A percentile compares a stretch with the other conserved stretches of the same genome.
phyloP scores from a whole-genome alignment of 2,797 vertebrate genomes.

The Poecilia wingei region DNA sequence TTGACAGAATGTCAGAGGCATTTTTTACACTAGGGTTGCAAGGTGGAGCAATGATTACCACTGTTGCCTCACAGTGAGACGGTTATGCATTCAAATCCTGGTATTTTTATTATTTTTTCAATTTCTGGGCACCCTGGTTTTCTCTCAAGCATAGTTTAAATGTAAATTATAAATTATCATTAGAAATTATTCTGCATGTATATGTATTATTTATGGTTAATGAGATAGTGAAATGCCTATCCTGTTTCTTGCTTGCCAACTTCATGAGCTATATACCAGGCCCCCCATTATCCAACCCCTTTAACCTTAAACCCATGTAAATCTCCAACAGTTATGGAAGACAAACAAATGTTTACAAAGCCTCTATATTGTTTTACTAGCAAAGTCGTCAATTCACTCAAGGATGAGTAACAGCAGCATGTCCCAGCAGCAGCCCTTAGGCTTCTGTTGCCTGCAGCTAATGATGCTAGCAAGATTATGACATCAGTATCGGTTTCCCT shows the following conservation, averaged over 20 bases:
- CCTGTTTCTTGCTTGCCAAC: neutral
- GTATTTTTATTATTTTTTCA: neutral
- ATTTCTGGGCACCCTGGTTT: neutral
- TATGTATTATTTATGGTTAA: neutral
- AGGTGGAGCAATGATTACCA: neutral
- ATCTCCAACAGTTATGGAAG: neutral
- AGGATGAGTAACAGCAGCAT: neutral
- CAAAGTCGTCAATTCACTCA: neutral
- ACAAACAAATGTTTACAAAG: neutral
- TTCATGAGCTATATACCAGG: neutral
- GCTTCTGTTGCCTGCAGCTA: slow-evolving; percentile 24
- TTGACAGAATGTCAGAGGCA: neutral
- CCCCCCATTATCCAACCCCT: neutral
- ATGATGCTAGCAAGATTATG: slow-evolving; percentile 17
- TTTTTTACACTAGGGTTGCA: neutral
- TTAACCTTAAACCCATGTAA: neutral
- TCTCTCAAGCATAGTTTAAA: neutral
- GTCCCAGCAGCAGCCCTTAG: neutral
- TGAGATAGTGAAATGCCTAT: neutral
- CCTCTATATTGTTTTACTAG: slow-evolving; percentile 1
- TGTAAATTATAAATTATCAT: neutral
- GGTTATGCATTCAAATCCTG: neutral
- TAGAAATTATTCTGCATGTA: neutral
- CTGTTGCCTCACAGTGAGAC: neutral
- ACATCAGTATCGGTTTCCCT: slow-evolving; percentile 15